Percentiles rank a stretch among this genome's conserved stretches.
These are phyloP conservation scores for Paedocypris micromegethes DNA, from an alignment of 2,797 vertebrate genomes.

Conservation along the genomic window DNA sequence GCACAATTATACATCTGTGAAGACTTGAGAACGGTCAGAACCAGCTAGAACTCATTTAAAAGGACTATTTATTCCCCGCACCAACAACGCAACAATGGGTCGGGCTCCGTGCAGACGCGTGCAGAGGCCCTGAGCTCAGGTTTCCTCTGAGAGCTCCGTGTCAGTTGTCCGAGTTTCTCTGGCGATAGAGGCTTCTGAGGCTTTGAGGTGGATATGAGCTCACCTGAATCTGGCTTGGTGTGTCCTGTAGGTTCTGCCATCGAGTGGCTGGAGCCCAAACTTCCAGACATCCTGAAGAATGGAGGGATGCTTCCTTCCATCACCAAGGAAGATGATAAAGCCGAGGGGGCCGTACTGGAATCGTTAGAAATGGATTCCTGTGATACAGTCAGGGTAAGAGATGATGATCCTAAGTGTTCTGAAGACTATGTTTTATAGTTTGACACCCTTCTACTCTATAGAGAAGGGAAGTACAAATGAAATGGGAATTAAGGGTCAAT, in stretches of 20 bases:
- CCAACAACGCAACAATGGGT: conserved; percentile 30
- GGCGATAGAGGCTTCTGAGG: conserved; percentile 24
- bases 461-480: too few species aligned
- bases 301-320: conserved; percentile 77
- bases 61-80: conserved; percentile 10
- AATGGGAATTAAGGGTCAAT: too few species aligned
- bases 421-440: too few species aligned
- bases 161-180: conserved; percentile 29
- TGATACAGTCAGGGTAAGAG: conserved; percentile 82
- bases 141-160: conserved; percentile 36
- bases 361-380: conserved; percentile 72
- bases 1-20: too few species aligned
- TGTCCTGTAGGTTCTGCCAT: conserved; percentile 83
- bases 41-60: conserved; percentile 21
- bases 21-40: conserved; percentile 5
- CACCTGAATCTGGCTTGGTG: conserved; percentile 74
- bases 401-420: not conserved
- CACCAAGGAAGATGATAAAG: conserved; percentile 66
- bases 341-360: conserved; percentile 70
- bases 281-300: conserved; percentile 90
- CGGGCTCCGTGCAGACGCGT: conserved; percentile 14
- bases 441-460: too few species aligned
- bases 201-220: conserved; percentile 68
- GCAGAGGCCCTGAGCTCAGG: conserved; percentile 26
- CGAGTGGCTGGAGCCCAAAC: conserved; percentile 93